A percentile compares a stretch with the other conserved stretches of the same genome.
Evolutionary conservation across 2,797 vertebrate species (phyloP).

Genomic region (Dermochelys coriacea): DNA sequence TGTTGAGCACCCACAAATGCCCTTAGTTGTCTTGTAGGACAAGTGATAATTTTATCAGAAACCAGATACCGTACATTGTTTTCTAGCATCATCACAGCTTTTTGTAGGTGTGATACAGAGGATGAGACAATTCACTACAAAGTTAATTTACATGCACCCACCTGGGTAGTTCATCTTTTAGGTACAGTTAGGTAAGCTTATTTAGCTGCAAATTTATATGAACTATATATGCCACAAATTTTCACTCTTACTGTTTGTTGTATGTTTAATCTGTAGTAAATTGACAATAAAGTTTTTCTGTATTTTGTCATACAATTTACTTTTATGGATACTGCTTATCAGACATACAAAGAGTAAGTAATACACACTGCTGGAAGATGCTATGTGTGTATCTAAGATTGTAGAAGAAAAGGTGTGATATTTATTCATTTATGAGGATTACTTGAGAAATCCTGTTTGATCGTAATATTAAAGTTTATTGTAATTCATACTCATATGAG

Average conservation of each 20-base stretch:
- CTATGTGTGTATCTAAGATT: not conserved
- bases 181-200: not conserved
- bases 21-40: not conserved
- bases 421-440: not conserved
- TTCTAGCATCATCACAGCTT: not conserved
- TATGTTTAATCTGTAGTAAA: not conserved
- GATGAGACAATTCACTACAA: not conserved
- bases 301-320: not conserved
- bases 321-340: not conserved
- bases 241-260: not conserved
- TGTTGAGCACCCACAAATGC: not conserved
- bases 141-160: not conserved
- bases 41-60: not conserved
- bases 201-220: not conserved
- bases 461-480: slow-evolving; percentile 1
- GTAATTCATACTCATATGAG: not conserved
- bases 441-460: not conserved
- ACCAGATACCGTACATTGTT: not conserved
- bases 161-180: not conserved
- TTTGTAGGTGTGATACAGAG: not conserved
- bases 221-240: not conserved
- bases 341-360: not conserved
- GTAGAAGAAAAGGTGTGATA: not conserved
- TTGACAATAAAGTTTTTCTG: not conserved
- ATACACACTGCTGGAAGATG: not conserved